A percentile compares a stretch with the other conserved stretches of the same genome.
These are phyloP conservation scores for Lepidocyrtinus sp. DNA, from an alignment of 2,888 invertebrate genomes.

Conservation along the genomic window DNA sequence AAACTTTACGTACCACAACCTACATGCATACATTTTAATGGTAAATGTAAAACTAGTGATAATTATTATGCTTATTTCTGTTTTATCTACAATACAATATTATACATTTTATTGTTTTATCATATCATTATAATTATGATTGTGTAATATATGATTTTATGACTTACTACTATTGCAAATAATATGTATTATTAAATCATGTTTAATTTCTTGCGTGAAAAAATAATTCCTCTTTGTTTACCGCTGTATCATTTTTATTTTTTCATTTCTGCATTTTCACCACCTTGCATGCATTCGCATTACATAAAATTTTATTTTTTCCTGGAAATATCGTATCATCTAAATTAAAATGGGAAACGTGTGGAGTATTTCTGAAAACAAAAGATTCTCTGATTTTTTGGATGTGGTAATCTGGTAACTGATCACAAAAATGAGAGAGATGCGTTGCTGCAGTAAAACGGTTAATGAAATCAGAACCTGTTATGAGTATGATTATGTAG, in stretches of 20 bases:
- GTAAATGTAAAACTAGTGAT: slow-evolving; percentile 49
- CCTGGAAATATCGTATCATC: no score
- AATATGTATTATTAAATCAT: slow-evolving; percentile 61
- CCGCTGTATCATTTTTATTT: slow-evolving; percentile 34
- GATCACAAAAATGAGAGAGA: no score
- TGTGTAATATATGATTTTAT: slow-evolving; percentile 42
- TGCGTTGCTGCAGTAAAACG: no score
- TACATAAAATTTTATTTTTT: no score
- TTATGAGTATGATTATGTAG: no score
- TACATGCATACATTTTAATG: slow-evolving; percentile 29
- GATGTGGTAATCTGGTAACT: no score
- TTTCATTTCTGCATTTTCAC: background rate
- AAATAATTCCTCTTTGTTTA: slow-evolving; percentile 41
- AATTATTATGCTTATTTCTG: slow-evolving; percentile 59
- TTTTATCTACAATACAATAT: slow-evolving; percentile 38
- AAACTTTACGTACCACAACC: background rate
- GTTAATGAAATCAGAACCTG: no score
- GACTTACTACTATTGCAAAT: slow-evolving; percentile 33
- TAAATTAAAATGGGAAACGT: no score
- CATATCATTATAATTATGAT: slow-evolving; percentile 9
- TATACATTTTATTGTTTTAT: slow-evolving; percentile 41
- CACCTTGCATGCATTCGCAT: slow-evolving; percentile 7
- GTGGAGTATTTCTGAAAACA: no score
- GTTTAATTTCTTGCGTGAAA: slow-evolving; percentile 57
- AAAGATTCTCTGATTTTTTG: no score